Conservation (phyloP, 2,113 vertebrate genomes). For the Mustelus asterias region DNA sequence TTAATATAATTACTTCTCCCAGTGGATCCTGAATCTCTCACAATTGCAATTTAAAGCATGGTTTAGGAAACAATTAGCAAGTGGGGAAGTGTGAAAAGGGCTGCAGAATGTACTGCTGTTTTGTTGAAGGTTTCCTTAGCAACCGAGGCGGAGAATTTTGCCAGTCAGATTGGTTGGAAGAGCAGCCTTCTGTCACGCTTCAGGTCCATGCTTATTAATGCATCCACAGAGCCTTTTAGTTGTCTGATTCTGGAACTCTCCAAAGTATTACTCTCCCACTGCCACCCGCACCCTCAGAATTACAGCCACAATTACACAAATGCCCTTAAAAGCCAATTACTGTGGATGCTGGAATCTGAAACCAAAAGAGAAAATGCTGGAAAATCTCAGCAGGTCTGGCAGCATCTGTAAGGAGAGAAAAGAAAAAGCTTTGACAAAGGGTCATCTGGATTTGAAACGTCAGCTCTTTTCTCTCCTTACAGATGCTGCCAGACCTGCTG, state of each 20-base stretch:
- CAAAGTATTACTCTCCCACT: background rate
- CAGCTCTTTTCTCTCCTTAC: too few species aligned
- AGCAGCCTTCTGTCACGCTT: background rate
- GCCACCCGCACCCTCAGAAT: background rate
- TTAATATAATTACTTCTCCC: background rate
- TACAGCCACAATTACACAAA: background rate
- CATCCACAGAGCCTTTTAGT: background rate
- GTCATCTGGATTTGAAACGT: too few species aligned
- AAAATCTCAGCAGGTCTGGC: too few species aligned
- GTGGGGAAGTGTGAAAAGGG: background rate
- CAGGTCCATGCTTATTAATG: background rate
- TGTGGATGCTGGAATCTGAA: too few species aligned
- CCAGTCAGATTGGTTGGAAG: background rate
- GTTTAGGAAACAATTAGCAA: slow-evolving; percentile 5
- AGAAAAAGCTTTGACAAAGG: too few species aligned
- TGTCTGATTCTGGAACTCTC: background rate
- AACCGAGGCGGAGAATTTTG: background rate
- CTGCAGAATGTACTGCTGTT: background rate
- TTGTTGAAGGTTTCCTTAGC: background rate
- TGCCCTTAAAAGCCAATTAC: background rate
- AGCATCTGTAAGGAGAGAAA: too few species aligned
- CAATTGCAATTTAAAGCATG: background rate
- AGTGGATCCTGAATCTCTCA: background rate
- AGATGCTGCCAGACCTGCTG: too few species aligned
- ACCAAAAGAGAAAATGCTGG: too few species aligned